Base-by-base conservation (phyloP, 2,797 vertebrate species). In the Acanthis flammea region DNA sequence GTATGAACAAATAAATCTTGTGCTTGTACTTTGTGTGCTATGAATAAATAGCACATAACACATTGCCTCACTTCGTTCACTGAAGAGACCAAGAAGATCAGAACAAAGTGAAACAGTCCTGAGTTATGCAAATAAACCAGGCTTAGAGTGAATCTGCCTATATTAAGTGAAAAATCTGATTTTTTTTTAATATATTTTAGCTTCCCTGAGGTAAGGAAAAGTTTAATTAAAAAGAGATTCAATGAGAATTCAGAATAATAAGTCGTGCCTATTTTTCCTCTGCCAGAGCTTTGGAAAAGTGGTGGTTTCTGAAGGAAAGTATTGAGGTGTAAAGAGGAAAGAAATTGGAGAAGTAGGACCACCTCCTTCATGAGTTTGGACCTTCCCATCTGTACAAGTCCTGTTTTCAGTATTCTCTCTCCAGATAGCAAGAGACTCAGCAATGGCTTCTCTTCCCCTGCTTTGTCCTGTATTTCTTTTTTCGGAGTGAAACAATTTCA, bases 141-240 rank as follows among this genome's bases (percentile, higher is more conserved):
- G 55, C 44, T 94, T 77, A 58, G n/a, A 54, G 55, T 5, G 5
- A 88, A 67, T 90, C 54, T 92, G 57, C 53, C 57, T 75, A 5
- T 35, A 63, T 82, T 79, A 88, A 83, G 41, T 68, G 62, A 77
- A 68, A 92, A 87, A 85, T 95, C 74, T 85, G 57, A 27, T 60
- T 44, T 42, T 45, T 50, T 39, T 27, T 19, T 8, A 35, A 58
- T 84, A 37, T 74, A 70, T 44, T 31, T 75, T 80, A 89, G 23
- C 39, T 93, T 94, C 78, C 61, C n/a, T 48, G 14, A 5, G 18
- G 50, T 7, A 78, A 62, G 45, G 61, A 65, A 89, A 74, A 62
- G 30, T 86, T 95, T 95, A 92, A 95, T 94, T 96, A 94, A 93
- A 90, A 92, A 66, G 48, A 90, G 42, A 77, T 74, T 92, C 50